Percentiles rank a stretch among this genome's conserved stretches.
phyloP scores from a whole-genome alignment of 2,797 vertebrate species.

The Lagocephalus sceleratus region DNA sequence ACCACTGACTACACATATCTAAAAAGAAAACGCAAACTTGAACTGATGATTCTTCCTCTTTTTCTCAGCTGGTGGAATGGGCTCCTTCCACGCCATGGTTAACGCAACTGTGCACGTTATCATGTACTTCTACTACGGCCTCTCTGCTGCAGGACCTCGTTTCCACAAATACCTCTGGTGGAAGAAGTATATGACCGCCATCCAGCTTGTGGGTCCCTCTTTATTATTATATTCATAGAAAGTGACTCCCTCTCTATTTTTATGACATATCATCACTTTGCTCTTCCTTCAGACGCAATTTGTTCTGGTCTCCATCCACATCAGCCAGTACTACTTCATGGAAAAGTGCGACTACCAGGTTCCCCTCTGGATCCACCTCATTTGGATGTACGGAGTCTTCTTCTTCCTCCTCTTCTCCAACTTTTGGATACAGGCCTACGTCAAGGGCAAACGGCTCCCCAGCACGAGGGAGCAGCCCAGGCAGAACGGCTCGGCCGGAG shows the following conservation, averaged over 20 bases:
- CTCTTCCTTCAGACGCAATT: slow-evolving; percentile 84
- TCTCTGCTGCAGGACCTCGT: slow-evolving; percentile 90
- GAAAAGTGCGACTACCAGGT: slow-evolving; percentile 89
- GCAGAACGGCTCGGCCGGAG: slow-evolving; percentile 52
- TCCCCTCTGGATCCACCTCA: slow-evolving; percentile 90
- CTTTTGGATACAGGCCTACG: slow-evolving; percentile 98
- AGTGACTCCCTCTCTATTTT: not conserved
- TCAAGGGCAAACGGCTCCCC: slow-evolving; percentile 90
- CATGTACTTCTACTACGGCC: slow-evolving; percentile 95
- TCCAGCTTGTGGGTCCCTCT: slow-evolving; percentile 87
- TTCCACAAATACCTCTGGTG: slow-evolving; percentile 98
- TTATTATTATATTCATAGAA: not conserved
- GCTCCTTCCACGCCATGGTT: slow-evolving; percentile 92
- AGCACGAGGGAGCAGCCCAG: slow-evolving; percentile 37
- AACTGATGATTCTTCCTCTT: not conserved
- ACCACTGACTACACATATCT: not conserved
- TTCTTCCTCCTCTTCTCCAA: slow-evolving; percentile 97
- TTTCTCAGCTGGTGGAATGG: slow-evolving; percentile 86
- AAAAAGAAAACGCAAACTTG: not conserved
- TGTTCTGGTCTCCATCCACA: slow-evolving; percentile 88
- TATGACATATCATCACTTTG: not conserved
- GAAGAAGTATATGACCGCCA: slow-evolving; percentile 98
- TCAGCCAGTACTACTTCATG: slow-evolving; percentile 98
- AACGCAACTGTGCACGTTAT: slow-evolving; percentile 90
- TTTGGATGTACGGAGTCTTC: slow-evolving; percentile 94